phyloP scores from a whole-genome alignment of 2,113 vertebrate species.

The Bujurquina vittata region DNA sequence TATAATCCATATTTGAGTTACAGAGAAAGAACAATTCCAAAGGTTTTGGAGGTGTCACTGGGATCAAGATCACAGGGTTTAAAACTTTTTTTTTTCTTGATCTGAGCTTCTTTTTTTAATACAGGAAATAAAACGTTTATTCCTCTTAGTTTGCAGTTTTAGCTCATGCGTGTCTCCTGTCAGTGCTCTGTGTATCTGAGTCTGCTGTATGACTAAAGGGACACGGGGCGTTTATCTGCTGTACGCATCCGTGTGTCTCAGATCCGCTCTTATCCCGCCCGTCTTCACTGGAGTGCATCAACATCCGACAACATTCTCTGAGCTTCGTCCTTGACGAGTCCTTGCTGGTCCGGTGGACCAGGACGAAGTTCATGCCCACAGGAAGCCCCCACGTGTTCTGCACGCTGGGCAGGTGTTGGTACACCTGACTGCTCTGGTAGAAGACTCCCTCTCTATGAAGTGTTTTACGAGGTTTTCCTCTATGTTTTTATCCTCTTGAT shows the following conservation, averaged over 20 bases:
- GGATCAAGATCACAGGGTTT: background rate
- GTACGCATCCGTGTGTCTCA: background rate
- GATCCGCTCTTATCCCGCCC: background rate
- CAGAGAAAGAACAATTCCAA: background rate
- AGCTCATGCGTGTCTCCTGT: background rate
- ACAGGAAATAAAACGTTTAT: background rate
- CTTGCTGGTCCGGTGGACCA: constrained; percentile 3
- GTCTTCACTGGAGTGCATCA: background rate
- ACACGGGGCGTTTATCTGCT: background rate
- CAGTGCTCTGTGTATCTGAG: background rate
- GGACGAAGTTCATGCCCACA: background rate
- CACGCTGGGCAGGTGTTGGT: background rate
- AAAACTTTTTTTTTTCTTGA: no score
- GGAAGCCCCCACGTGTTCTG: background rate
- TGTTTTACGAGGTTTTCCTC: background rate
- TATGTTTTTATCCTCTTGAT: background rate
- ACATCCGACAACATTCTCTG: constrained; percentile 1
- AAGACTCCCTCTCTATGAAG: background rate
- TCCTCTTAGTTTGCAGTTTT: background rate
- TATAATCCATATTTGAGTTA: background rate
- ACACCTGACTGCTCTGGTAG: background rate
- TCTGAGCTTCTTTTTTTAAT: no score
- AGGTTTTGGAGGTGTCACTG: background rate
- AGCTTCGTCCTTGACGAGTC: background rate
- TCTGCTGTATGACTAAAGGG: constrained; percentile 4